Base-by-base conservation (phyloP, 2,113 vertebrate genomes). In the Sander lucioperca region DNA sequence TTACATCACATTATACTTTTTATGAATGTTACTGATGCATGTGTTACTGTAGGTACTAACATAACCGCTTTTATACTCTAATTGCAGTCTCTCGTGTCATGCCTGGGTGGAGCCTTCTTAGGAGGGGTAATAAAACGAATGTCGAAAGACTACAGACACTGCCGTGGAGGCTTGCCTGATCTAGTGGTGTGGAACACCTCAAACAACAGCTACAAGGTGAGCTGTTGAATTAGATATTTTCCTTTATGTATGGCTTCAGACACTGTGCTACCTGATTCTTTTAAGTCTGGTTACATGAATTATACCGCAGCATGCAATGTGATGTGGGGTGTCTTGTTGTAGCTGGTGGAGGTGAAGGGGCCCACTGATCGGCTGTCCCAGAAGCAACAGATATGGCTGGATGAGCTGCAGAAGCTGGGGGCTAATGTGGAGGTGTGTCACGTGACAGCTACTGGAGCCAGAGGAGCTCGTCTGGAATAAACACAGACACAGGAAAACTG, bases 301-400 rank as follows among this genome's bases (percentile, higher is more conserved):
- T n/a, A 18, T 53, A 39, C n/a, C 65, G 45, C 53, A 56, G 5
- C 18, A 3, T 57, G 25, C 45, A 62, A 16, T 66, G 16, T 75
- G 16, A 85, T 14, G 61, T 43, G 27, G 2, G 8, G 27, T 74
- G 18, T 78, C 30, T 53, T 87, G 13, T 77, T 88, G 3, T 36
- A 99, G 98, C 87, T 99, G 90, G 97, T 98, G 87, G 98, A 99
- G 80, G 98, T 99, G 79, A 99, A 99, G 83, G 98, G 98, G 5
- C 98, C 98, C 56, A 97, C 72, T 0, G 98, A 99, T 54, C 95
- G 97, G 1, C 95, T 99, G 66, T 99, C 98, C 0, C 96, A 93
- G 75, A 99, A 99, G 91, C 98, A 99, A 84, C 96, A 96, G 77
- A 86, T 99, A 83, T 99, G 98, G 98, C 83, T 99, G 94, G 96